Evolutionary conservation across 1,140 invertebrate species (phyloP), one percentile per base, ranked within the genome.

Genomic region (Pseudomyrmex dendroicus): DNA sequence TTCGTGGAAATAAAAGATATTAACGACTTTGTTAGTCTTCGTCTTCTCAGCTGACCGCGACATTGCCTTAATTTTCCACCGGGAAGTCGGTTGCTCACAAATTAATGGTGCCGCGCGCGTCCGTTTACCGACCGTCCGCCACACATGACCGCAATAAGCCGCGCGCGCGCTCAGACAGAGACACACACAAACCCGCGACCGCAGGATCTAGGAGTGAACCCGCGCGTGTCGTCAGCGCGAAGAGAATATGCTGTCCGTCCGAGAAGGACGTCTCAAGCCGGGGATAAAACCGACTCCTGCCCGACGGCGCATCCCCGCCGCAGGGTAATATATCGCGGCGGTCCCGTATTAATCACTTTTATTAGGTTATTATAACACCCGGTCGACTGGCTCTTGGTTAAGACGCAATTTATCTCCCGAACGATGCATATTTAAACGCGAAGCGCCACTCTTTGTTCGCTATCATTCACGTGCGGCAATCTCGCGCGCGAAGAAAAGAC

Each of bases 291-390:
- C 67, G 15, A 20, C 83, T 35, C 25, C 2, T 15, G 48, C 78
- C 80, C 76, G 72, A 48, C 68, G 46, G 46, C 63, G 57, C 52
- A 22, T 67, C 73, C 57, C 63, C 63, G 77, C 82, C 83, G 57
- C 83, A 83, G 62, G 88, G 86, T 89, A 89, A 89, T 89, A 89
- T 89, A 89, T 89, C 89, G 88, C 88, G 72, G 59, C 85, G 35
- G 85, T 86, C 85, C 83, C 85, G 83, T 90, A 90, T 90, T 92
- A 91, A 91, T 92, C 90, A 92, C 90, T 92, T 92, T 92, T 92
- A 92, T 92, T 92, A 90, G 91, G 89, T 92, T 91, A 92, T 91
- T 91, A 92, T 92, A 92, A 92, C 91, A 90, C 88, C 86, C 86
- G 89, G 76, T 84, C 88, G 89, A 85, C 89, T 86, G 88, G 87